Evolutionary conservation across 2,797 vertebrate genomes (phyloP).

Genomic region (Lepidocolaptes lacrymiger): DNA sequence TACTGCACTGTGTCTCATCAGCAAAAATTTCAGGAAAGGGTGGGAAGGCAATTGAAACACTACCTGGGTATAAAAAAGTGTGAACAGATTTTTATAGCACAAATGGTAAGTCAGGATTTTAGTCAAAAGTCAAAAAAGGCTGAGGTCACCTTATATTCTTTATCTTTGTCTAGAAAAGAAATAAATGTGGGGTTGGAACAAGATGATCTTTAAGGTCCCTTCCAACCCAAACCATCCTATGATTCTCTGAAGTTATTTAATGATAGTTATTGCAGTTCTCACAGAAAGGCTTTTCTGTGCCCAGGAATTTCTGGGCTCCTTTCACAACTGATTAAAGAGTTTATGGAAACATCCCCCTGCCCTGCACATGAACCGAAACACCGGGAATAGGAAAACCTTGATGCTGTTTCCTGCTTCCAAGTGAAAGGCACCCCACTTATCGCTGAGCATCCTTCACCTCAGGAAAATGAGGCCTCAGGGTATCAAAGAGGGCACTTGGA

Average conservation of each 20-base stretch:
- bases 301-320: slow-evolving; percentile 51
- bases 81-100: background rate
- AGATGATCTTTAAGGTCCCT: background rate
- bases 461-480: background rate
- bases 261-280: background rate
- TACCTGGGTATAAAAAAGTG: background rate
- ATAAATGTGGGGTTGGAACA: background rate
- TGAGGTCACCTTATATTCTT: background rate
- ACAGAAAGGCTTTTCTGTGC: slow-evolving; percentile 1
- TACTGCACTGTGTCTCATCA: background rate
- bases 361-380: slow-evolving; percentile 50
- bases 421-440: background rate
- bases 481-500: background rate
- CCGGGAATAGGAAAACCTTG: slow-evolving; percentile 27
- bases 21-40: slow-evolving; percentile 34
- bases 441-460: background rate
- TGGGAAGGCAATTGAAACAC: slow-evolving; percentile 14
- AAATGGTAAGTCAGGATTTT: background rate
- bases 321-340: slow-evolving; percentile 14
- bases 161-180: background rate
- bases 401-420: slow-evolving; percentile 32
- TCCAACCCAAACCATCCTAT: background rate
- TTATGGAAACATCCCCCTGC: slow-evolving; percentile 49
- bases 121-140: background rate
- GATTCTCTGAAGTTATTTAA: background rate